Percentiles rank a stretch among this genome's conserved stretches.
phyloP scores from a whole-genome alignment of 2,888 invertebrate species.

The Orthonychiurus folsomi region DNA sequence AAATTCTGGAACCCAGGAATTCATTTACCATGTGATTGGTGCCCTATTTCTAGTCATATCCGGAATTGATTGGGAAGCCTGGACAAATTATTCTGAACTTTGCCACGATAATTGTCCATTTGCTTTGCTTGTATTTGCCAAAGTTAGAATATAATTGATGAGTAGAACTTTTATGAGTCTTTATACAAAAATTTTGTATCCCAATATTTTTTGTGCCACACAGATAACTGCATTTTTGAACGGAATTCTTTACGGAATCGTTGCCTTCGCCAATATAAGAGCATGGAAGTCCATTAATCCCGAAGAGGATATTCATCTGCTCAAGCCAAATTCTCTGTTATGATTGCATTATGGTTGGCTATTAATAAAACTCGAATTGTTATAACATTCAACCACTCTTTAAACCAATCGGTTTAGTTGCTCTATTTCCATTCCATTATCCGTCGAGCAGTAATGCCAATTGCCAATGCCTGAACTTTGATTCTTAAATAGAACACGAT shows the following conservation, averaged over 20 bases:
- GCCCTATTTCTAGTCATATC: slow-evolving; percentile 23
- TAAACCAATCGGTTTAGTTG: too few relatives aligned
- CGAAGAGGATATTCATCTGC: not conserved
- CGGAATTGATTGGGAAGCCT: slow-evolving; percentile 21
- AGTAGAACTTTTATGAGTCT: too few relatives aligned
- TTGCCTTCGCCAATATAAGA: slow-evolving; percentile 8
- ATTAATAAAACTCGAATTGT: too few relatives aligned
- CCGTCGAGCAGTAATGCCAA: too few relatives aligned
- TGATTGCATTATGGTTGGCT: too few relatives aligned
- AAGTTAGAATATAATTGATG: not conserved
- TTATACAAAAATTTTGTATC: not conserved
- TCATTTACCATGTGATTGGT: slow-evolving; percentile 21
- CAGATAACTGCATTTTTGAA: slow-evolving; percentile 31
- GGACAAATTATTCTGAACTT: not conserved
- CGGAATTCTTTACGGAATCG: slow-evolving; percentile 27
- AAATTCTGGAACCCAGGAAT: slow-evolving; percentile 16
- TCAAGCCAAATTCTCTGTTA: not conserved
- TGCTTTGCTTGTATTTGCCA: not conserved
- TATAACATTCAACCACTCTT: too few relatives aligned
- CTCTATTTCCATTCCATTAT: too few relatives aligned
- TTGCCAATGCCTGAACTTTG: too few relatives aligned
- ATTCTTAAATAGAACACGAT: too few relatives aligned
- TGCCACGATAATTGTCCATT: not conserved
- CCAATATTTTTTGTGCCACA: slow-evolving; percentile 8
- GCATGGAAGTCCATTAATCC: not conserved